Base-by-base conservation (phyloP, 1,140 invertebrate species). In the Diabrotica virgifera region DNA sequence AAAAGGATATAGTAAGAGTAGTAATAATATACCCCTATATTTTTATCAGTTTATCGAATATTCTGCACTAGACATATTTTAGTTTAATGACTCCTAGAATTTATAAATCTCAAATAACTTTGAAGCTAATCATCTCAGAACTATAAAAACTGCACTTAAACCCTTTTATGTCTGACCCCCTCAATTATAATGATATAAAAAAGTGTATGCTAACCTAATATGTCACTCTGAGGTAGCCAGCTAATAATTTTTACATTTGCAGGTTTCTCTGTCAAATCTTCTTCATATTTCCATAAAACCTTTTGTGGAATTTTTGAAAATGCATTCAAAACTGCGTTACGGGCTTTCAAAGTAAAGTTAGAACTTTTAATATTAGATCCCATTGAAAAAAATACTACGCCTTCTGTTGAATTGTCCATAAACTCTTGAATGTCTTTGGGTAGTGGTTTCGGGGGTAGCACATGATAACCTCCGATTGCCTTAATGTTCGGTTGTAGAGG, bases 341-440 rank as follows among this genome's bases (percentile, higher is more conserved):
- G 76, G 59, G 80, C 82, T 52, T 83, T 72, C 13, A 73, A 68
- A 0, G 80, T 74, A 37, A 85, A 0, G 79, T 79, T 3, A 78
- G 69, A 0, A 79, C 81, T 68, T 77, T 80, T 81, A n/a, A 82
- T 76, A 56, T 83, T 82, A 5, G 87, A 86, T 0, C 89, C 89
- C 68, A 90, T 82, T 38, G 85, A 87, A 77, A 90, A 90, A 68
- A 87, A 87, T 37, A 90, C 84, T 2, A 87, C 84, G 0, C 88
- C 84, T 50, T 78, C 63, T 76, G 80, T 63, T 5, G 82, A 76
- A 13, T 79, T 75, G 66, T 85, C 82, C 63, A 85, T 64, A 54
- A 81, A 72, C 5, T 71, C 62, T 72, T 81, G 74, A 6, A 73
- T 7, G 57, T 73, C 54, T 12, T 68, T 35, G n/a, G 72, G 70